Evolutionary conservation across 2,888 invertebrate genomes (phyloP), one percentile per base, ranked within the genome.

Genomic region (Stratiomys singularior): DNA sequence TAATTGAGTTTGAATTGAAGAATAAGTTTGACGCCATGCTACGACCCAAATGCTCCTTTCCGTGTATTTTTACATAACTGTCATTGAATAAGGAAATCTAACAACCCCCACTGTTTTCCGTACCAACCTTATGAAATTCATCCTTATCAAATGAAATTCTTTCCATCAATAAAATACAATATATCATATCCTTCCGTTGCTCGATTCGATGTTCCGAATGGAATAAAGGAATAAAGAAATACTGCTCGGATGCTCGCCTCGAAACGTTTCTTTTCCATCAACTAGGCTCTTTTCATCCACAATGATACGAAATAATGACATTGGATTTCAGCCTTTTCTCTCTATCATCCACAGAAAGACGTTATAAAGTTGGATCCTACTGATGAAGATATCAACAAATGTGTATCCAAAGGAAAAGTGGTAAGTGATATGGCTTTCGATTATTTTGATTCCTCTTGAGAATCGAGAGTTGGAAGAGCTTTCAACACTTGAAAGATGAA

Each of bases 401-500:
- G 97, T 86, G 96, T 96, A 81, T 96, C 96, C 79, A 96, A 96
- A 89, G 97, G 97, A 84, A 97, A 97, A 90, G 96, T 96, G 94
- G 96, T 96, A 88, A 89, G 89, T 85, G 74, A 60, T 74, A 60
- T 74, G 56, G 60, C 46, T 23, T 77, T 60, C 52, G 28, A 47
- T 44, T 56, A 74, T 44, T 66, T 74, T 58, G 58, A 74, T 52
- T 52, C 52, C 37, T 76, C 37, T 77, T 28, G 64, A 77, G 63
- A 63, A 25, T 46, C 23, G 7, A 58, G 58, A 37, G 30, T 27
- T 30, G 58, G 3, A 30, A 37, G n/a, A 37, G 66, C 27, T n/a
- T 44, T 44, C 37, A 37, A 37, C 37, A 37, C n/a, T 58, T 23
- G n/a, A 37, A 58, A 74, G 13, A 30, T 23, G 37, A 60, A 58